Evolutionary conservation across 2,888 invertebrate genomes (phyloP).

Genomic region (Scrobipalpa costella): DNA sequence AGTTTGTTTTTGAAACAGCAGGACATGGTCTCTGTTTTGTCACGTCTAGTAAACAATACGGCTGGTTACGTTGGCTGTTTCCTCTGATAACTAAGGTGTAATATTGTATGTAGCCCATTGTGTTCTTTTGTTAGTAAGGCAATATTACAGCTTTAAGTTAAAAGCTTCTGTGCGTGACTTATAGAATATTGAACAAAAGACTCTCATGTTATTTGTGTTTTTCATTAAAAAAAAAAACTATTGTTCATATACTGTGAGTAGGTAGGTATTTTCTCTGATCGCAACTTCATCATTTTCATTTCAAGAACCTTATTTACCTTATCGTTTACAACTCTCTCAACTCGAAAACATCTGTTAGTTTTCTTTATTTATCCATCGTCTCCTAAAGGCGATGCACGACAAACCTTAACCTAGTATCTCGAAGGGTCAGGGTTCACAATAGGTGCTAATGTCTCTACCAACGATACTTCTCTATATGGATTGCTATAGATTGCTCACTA

Average conservation of each 20-base stretch:
- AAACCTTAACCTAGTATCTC: constrained; percentile 35
- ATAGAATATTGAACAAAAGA: background rate
- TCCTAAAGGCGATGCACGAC: constrained; percentile 37
- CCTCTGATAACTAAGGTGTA: background rate
- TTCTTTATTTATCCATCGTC: background rate
- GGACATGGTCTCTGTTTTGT: constrained; percentile 2
- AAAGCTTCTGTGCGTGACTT: background rate
- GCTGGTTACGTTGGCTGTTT: background rate
- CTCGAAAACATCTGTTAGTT: background rate
- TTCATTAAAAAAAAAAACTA: no score
- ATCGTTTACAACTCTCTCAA: background rate
- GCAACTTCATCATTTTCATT: no score
- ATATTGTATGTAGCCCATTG: no score
- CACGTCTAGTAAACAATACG: constrained; percentile 8
- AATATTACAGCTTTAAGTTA: background rate
- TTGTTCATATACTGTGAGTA: no score
- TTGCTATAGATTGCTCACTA: background rate
- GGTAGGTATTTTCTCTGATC: no score
- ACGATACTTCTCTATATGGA: constrained; percentile 1
- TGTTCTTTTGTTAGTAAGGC: background rate
- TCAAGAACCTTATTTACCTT: background rate
- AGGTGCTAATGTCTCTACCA: constrained; percentile 45
- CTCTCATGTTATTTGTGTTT: background rate
- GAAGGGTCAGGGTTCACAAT: constrained; percentile 54
- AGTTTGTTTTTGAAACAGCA: background rate